Base-by-base conservation (phyloP, 1,140 invertebrate genomes). In the Parasteatoda tepidariorum region DNA sequence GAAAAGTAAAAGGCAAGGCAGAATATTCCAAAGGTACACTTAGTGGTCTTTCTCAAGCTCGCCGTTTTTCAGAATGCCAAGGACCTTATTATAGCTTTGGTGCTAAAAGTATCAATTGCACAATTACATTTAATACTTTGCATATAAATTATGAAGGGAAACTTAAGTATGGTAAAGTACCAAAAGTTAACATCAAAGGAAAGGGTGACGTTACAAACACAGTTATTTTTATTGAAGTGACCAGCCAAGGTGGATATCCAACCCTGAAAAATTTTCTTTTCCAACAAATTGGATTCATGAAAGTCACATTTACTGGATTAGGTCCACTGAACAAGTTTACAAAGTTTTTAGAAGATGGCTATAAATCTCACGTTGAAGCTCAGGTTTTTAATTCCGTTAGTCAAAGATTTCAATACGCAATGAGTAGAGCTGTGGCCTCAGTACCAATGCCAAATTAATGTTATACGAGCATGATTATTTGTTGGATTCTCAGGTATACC, bases 141-240 rank as follows among this genome's bases (percentile, higher is more conserved):
- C 38, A 61, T 38, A 59, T 84, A 6, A 28, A 41, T n/a, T 84
- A 76, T 18, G 48, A 76, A 13, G 83, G 73, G 5, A 84, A 84
- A 59, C 24, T 76, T 22, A 84, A 84, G 34, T 84, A 76, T n/a
- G 83, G 83, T 22, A 76, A 76, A 26, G 48, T 84, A 41, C 83
- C 83, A 22, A 61, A 48, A 11, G 73, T 84, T 0, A 76, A 26
- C 31, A 84, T 84, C 54, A 84, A 75, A 15, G 83, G 26, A 30
- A 76, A 38, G 30, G 71, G 71, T 15, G 70, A 84, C 24, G 55
- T 62, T 4, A 70, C 73, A 2, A 68, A 38, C 33, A 75, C 61
- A 4, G 26, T 26, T 4, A 18, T 84, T 4, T 83, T 74, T 54
- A 73, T 83, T 6, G 81, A 83, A 31, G 31, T 66, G 18, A 41